These are phyloP conservation scores for Malachius bipustulatus DNA, from an alignment of 2,888 invertebrate genomes.

Conservation along the genomic window DNA sequence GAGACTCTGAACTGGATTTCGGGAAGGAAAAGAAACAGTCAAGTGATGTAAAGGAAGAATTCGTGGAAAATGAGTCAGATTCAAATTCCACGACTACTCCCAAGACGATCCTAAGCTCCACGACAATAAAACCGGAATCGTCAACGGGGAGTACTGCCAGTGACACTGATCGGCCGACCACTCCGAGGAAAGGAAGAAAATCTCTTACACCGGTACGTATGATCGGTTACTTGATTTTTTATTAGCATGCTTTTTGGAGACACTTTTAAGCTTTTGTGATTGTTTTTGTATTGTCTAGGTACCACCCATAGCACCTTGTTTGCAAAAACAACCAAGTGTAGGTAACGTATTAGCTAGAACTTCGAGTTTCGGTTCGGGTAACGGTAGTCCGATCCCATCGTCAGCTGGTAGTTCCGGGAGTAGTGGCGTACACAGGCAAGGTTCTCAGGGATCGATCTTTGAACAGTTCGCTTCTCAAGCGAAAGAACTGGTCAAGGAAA, in stretches of 20 bases:
- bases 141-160: constrained; percentile 40
- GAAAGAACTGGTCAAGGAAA: constrained; percentile 78
- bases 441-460: constrained; percentile 72
- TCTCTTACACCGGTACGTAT: constrained; percentile 42
- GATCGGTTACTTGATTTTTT: no score
- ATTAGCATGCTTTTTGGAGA: no score
- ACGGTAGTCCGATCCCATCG: constrained; percentile 31
- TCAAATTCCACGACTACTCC: constrained; percentile 64
- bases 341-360: constrained; percentile 50
- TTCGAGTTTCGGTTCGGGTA: constrained; percentile 44
- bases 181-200: constrained; percentile 41
- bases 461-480: constrained; percentile 83
- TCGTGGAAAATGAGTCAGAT: constrained; percentile 62
- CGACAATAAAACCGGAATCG: constrained; percentile 38
- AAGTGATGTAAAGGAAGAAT: constrained; percentile 25
- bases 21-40: constrained; percentile 35
- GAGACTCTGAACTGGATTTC: constrained; percentile 55
- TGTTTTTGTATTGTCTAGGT: constrained; percentile 32
- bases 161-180: constrained; percentile 45
- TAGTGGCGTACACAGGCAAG: constrained; percentile 49
- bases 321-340: constrained; percentile 48
- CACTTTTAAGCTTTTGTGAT: not conserved
- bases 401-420: constrained; percentile 26
- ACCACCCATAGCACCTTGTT: constrained; percentile 42
- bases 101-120: constrained; percentile 54